Conservation (phyloP, 2,797 vertebrate species). For the Gastrophryne carolinensis region DNA sequence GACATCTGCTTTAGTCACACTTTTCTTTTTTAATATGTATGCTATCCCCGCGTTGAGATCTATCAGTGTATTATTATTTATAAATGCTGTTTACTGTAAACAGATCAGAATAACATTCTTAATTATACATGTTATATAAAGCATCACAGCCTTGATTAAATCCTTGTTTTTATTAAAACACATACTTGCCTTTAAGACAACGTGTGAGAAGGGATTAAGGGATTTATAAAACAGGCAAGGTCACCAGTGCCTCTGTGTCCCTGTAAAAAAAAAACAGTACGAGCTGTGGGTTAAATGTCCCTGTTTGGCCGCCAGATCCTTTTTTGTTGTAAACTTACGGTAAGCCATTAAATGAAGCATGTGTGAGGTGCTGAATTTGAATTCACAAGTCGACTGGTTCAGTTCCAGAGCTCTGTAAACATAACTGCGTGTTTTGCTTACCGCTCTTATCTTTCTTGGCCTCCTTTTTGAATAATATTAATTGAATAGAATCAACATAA, state of each 20-base stretch:
- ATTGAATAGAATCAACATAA: constrained; percentile 18
- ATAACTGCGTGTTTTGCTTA: constrained; percentile 7
- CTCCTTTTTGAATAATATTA: constrained; percentile 20
- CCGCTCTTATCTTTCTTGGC: background rate
- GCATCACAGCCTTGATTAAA: no score
- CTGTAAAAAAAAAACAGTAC: constrained; percentile 31
- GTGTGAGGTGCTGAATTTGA: constrained; percentile 23
- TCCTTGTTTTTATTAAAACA: background rate
- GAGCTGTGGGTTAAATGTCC: constrained; percentile 33
- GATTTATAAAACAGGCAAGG: constrained; percentile 19
- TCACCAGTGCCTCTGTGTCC: constrained; percentile 6
- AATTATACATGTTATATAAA: no score
- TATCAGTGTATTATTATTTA: no score
- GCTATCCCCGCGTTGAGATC: no score
- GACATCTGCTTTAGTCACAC: no score
- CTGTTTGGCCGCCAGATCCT: constrained; percentile 38
- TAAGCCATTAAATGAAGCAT: constrained; percentile 34
- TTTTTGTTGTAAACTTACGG: constrained; percentile 40
- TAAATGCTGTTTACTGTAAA: no score
- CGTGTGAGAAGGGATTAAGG: background rate
- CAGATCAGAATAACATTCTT: no score
- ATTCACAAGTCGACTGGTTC: constrained; percentile 35
- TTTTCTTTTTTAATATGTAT: no score
- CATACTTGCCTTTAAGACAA: background rate
- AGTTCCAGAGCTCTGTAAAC: constrained; percentile 17